Conservation (phyloP, 30 jellyfish, hydroid and myxozoan species). For the Aurelia aurita complex sp. Pacific region DNA sequence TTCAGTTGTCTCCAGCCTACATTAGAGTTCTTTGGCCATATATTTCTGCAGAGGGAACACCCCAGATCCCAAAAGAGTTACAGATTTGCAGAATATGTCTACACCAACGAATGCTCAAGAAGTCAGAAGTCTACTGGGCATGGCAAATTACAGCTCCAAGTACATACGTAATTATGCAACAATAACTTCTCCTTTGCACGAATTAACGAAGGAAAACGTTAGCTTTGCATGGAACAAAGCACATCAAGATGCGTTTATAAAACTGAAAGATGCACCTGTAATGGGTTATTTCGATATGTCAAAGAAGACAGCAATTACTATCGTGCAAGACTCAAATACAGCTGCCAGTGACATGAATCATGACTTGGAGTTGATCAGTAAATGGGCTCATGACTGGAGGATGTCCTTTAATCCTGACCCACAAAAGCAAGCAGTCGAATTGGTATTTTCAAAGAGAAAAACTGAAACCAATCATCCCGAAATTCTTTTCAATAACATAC, state of each 20-base stretch:
- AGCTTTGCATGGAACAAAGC: too few species aligned
- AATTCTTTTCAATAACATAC: too few species aligned
- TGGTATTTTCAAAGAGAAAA: too few species aligned
- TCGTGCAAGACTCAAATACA: constrained; percentile 18
- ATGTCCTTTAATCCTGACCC: too few species aligned
- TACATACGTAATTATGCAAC: constrained; percentile 9
- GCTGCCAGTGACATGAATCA: too few species aligned
- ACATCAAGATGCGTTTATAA: too few species aligned
- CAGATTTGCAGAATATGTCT: constrained; percentile 12
- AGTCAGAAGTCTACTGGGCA: constrained; percentile 35
- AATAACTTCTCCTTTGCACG: constrained; percentile 41
- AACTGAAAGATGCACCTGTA: constrained; percentile 2
- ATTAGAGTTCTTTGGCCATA: constrained; percentile 3
- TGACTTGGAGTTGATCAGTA: too few species aligned
- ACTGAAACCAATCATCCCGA: too few species aligned
- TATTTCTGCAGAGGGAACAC: constrained; percentile 30
- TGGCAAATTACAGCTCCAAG: constrained; percentile 32
- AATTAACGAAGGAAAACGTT: constrained; percentile 11
- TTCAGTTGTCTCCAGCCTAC: not conserved
- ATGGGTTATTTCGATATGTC: not conserved
- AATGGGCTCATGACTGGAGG: too few species aligned
- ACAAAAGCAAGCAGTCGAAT: too few species aligned
- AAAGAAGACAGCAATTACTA: constrained; percentile 24
- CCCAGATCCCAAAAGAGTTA: constrained; percentile 24
- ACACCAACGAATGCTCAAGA: constrained; percentile 16